Evolutionary conservation across 2,888 invertebrate species (phyloP), one percentile per base, ranked within the genome.

Genomic region (Phyllotreta striolata): DNA sequence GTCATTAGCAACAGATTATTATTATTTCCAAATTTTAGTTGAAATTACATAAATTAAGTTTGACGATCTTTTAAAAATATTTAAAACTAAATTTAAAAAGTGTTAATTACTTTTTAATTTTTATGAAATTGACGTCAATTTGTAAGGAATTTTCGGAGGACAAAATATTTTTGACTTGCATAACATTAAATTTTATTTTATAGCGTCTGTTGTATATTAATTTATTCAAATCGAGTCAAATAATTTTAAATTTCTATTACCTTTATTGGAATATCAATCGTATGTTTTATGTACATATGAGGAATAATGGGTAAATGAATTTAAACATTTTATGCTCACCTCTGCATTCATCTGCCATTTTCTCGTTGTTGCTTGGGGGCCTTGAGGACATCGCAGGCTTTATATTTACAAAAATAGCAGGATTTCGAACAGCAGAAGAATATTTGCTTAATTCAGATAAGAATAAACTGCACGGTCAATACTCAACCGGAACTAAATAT

Each of bases 291-390:
- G 24, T 24, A n/a, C n/a, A n/a, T n/a, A 24, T 24, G 1, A 24
- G 24, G 24, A 24, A 24, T 24, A 24, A 24, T 37, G 49, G 47
- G 10, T 10, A 10, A 10, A 54, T 14, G 55, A 2, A 37, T n/a
- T 34, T 6, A 35, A 49, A 9, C 35, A n/a, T n/a, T n/a, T n/a
- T n/a, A n/a, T n/a, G n/a, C 70, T 67, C 55, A 73, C 73, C 73
- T 69, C 67, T 72, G 55, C 71, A 70, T 54, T 73, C 73, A 43
- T 72, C 69, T 44, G 57, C n/a, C 24, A 39, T 34, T 49, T 67
- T 70, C 13, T 68, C 68, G 59, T 54, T 66, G 52, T 49, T 24
- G 24, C 24, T 57, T 24, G 64, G 62, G 38, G 63, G 47, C 57
- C 67, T 69, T 62, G 72, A 67, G 62, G 70, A 70, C 72, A 73